A percentile compares a stretch with the other conserved stretches of the same genome.
phyloP scores from a whole-genome alignment of 1,140 invertebrate species.

The Nymphalis io region DNA sequence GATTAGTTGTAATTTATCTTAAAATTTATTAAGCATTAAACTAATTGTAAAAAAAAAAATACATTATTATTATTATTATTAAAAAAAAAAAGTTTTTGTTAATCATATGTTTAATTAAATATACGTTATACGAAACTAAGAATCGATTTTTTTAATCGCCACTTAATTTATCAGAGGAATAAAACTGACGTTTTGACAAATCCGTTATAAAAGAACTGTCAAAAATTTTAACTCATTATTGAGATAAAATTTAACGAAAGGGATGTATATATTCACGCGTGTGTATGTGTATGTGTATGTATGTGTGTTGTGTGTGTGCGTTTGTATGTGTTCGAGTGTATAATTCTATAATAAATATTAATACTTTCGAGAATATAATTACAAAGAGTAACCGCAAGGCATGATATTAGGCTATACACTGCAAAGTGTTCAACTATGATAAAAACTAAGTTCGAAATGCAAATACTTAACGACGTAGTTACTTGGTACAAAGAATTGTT shows the following conservation, averaged over 20 bases:
- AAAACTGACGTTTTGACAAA: too few relatives aligned
- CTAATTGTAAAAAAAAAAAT: slow-evolving; percentile 6
- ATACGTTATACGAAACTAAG: slow-evolving; percentile 6
- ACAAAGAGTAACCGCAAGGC: slow-evolving; percentile 46
- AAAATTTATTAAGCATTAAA: slow-evolving; percentile 22
- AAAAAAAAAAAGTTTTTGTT: slow-evolving; percentile 11
- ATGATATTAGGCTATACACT: slow-evolving; percentile 42
- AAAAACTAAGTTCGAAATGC: slow-evolving; percentile 26
- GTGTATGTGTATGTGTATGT: neutral
- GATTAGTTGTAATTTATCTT: slow-evolving; percentile 37
- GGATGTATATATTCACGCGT: neutral
- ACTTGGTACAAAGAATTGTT: slow-evolving; percentile 26
- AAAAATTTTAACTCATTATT: too few relatives aligned
- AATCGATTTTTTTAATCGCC: too few relatives aligned
- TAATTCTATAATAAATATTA: neutral
- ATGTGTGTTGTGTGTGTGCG: neutral
- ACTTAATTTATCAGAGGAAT: too few relatives aligned
- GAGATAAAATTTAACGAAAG: neutral
- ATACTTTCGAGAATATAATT: slow-evolving; percentile 21
- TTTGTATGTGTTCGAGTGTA: neutral
- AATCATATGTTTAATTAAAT: slow-evolving; percentile 1
- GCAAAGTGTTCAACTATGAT: slow-evolving; percentile 19
- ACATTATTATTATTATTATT: slow-evolving; percentile 14
- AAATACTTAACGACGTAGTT: slow-evolving; percentile 4
- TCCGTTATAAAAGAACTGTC: too few relatives aligned